A percentile compares a stretch with the other conserved stretches of the same genome.
These are phyloP conservation scores for human DNA, from an alignment of 2,113 vertebrate species.

Conservation along the genomic window DNA sequence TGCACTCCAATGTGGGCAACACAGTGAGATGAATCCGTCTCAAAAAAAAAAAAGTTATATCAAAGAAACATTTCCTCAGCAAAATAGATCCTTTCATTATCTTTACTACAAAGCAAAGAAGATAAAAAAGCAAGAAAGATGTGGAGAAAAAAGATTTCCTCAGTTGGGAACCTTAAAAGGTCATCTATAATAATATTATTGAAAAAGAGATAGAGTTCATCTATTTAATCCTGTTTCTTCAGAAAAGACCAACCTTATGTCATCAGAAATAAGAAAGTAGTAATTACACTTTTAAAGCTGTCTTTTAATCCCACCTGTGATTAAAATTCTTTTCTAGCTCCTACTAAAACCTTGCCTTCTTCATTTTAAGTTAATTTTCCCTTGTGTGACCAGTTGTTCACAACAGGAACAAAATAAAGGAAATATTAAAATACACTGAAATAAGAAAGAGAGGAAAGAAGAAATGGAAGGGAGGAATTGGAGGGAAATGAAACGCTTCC, in stretches of 20 bases:
- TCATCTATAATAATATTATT: neutral
- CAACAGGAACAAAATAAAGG: conserved; percentile 28
- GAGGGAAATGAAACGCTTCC: neutral
- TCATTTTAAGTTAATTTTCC: conserved; percentile 11
- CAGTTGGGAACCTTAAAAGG: neutral
- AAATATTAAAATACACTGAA: conserved; percentile 30
- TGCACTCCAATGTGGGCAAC: no score
- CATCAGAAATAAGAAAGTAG: neutral
- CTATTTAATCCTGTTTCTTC: neutral
- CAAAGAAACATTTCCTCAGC: neutral
- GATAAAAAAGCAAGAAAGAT: neutral
- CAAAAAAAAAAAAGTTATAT: no score
- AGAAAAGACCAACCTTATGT: neutral
- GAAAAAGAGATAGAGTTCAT: neutral
- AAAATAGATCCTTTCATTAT: neutral
- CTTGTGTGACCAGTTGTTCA: neutral
- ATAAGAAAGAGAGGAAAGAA: neutral
- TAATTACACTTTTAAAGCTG: neutral
- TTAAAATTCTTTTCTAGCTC: conserved; percentile 38
- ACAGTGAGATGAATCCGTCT: no score
- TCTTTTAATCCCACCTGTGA: neutral
- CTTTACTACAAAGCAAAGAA: neutral
- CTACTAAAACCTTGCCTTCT: neutral
- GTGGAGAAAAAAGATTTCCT: neutral
- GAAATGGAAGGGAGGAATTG: neutral